Evolutionary conservation across 2,888 invertebrate genomes (phyloP).

Genomic region (Netelia fuscicornis): DNA sequence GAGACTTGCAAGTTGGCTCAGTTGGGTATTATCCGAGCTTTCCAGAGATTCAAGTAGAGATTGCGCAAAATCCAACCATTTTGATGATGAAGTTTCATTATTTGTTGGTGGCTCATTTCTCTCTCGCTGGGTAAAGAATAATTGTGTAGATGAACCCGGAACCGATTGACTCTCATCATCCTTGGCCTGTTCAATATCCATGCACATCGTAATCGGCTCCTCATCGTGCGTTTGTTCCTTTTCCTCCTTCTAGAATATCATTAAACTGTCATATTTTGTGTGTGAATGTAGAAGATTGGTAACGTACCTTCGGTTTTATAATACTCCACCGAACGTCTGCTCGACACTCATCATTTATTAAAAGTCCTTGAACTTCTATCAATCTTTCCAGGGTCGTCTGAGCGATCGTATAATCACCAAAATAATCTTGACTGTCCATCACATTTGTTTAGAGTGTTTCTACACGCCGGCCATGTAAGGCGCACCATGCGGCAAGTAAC

Average conservation of each 20-base stretch:
- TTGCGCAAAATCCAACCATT: constrained; percentile 71
- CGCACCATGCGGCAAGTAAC: constrained; percentile 6
- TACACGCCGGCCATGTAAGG: background rate
- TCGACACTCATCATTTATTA: constrained; percentile 56
- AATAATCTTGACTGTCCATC: constrained; percentile 56
- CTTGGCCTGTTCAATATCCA: constrained; percentile 5
- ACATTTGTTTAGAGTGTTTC: constrained; percentile 4
- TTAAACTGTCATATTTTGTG: background rate
- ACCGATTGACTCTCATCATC: background rate
- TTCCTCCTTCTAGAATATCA: background rate
- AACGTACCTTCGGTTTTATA: constrained; percentile 58
- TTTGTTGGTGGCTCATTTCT: constrained; percentile 23
- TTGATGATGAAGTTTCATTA: background rate
- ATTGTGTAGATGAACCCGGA: constrained; percentile 36
- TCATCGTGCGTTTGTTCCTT: background rate
- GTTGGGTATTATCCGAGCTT: constrained; percentile 69
- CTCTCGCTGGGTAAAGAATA: constrained; percentile 70
- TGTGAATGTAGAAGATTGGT: background rate
- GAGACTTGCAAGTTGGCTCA: constrained; percentile 72
- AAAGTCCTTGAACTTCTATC: constrained; percentile 56
- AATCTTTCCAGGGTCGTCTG: constrained; percentile 67
- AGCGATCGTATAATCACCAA: constrained; percentile 72
- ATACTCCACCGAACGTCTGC: constrained; percentile 69
- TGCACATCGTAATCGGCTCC: background rate
- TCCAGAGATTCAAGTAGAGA: constrained; percentile 76